Conservation (phyloP, 2,113 vertebrate species). For the Syngnathus floridae region DNA sequence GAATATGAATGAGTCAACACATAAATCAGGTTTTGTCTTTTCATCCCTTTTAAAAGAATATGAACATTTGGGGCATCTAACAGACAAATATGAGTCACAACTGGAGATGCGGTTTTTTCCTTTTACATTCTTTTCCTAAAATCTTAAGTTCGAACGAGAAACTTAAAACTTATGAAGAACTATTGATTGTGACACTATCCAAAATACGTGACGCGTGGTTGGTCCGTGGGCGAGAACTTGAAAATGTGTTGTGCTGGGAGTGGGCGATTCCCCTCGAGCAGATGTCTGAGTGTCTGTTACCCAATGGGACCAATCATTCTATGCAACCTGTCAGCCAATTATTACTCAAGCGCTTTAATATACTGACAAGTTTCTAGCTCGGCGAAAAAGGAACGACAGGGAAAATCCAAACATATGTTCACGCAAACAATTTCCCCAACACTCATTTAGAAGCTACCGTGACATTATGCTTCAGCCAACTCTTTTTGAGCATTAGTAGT, state of each 20-base stretch:
- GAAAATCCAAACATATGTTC: background rate
- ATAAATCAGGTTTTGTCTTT: background rate
- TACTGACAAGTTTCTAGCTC: slow-evolving; percentile 28
- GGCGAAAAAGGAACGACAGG: slow-evolving; percentile 13
- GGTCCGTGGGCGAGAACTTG: slow-evolving; percentile 36
- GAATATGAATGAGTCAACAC: background rate
- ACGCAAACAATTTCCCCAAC: background rate
- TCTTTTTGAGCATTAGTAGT: too few species aligned
- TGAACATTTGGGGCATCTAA: background rate
- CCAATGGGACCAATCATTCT: slow-evolving; percentile 66
- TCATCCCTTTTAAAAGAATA: background rate
- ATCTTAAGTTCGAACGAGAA: too few species aligned
- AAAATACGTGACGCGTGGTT: background rate
- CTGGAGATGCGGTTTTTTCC: background rate
- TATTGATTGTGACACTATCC: too few species aligned
- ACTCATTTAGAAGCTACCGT: background rate
- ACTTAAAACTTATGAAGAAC: too few species aligned
- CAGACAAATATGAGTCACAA: background rate
- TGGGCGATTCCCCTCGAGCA: slow-evolving; percentile 40
- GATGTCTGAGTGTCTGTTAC: slow-evolving; percentile 57
- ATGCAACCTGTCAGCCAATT: slow-evolving; percentile 49
- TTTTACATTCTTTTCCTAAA: too few species aligned
- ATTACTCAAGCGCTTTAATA: background rate
- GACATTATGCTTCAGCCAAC: background rate
- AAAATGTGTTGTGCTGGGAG: slow-evolving; percentile 42